phyloP scores from a whole-genome alignment of 2,113 vertebrate genomes.

The Silurus glanis region DNA sequence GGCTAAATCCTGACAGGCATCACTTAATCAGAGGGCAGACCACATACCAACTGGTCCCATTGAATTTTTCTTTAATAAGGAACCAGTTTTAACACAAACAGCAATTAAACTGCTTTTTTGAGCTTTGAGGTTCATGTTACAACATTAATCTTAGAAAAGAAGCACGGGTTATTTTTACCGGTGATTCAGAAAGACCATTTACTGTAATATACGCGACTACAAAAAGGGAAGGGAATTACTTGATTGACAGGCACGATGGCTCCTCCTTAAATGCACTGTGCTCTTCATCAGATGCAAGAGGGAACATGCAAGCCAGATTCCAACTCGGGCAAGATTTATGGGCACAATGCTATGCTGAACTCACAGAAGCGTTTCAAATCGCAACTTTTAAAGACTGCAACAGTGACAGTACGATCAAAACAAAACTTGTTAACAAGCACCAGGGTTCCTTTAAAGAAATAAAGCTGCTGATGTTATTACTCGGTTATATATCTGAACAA shows the following conservation, averaged over 20 bases:
- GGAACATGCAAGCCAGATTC: conserved; percentile 62
- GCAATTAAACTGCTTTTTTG: neutral
- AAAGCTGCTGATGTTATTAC: neutral
- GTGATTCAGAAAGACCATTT: neutral
- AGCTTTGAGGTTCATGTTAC: neutral
- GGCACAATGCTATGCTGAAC: conserved; percentile 33
- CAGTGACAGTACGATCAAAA: neutral
- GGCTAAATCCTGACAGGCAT: conserved; percentile 3
- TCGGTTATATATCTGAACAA: neutral
- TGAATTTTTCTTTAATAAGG: neutral
- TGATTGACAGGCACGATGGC: conserved; percentile 1
- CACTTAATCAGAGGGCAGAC: neutral
- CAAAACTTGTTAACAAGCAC: neutral
- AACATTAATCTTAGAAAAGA: neutral
- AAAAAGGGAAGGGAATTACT: neutral
- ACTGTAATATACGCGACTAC: neutral
- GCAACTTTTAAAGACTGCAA: neutral
- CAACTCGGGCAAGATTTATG: conserved; percentile 53
- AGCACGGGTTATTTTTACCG: neutral
- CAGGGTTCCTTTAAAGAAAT: neutral
- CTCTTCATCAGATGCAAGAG: conserved; percentile 55
- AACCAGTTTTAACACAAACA: conserved; percentile 10
- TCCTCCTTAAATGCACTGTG: neutral
- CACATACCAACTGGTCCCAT: neutral
- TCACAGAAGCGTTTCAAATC: conserved; percentile 4